Conservation (phyloP, 2,113 vertebrate genomes). For the Dipodomys ordii region DNA sequence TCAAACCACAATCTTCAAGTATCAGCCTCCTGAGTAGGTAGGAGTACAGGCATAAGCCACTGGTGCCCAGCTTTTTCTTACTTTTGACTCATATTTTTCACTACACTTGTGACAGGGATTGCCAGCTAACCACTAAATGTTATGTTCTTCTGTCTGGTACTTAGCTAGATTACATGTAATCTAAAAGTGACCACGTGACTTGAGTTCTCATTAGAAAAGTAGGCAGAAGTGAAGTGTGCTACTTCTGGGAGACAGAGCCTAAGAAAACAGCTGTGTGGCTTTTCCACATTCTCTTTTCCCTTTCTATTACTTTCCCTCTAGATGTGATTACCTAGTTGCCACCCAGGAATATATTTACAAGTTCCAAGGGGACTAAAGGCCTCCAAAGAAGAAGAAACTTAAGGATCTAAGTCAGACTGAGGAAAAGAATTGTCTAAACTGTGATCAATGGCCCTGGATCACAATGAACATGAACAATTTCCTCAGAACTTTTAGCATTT, state of each 20-base stretch:
- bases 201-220: not conserved
- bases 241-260: not conserved
- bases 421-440: not conserved
- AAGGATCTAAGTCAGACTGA: not conserved
- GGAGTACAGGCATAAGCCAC: too few species aligned
- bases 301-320: not conserved
- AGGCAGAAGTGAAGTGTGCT: not conserved
- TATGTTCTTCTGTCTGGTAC: not conserved
- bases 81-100: slow-evolving; percentile 47
- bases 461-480: not conserved
- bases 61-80: too few species aligned
- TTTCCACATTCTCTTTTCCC: not conserved
- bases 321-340: not conserved
- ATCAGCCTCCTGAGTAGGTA: too few species aligned
- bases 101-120: not conserved
- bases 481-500: not conserved
- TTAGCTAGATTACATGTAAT: not conserved
- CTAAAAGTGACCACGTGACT: not conserved
- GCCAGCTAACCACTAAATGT: not conserved
- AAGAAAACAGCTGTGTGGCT: not conserved
- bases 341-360: not conserved
- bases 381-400: not conserved
- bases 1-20: too few species aligned
- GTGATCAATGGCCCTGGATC: not conserved
- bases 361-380: not conserved